Base-by-base conservation (phyloP, 2,888 invertebrate genomes). In the Cyrtodaria siliqua region DNA sequence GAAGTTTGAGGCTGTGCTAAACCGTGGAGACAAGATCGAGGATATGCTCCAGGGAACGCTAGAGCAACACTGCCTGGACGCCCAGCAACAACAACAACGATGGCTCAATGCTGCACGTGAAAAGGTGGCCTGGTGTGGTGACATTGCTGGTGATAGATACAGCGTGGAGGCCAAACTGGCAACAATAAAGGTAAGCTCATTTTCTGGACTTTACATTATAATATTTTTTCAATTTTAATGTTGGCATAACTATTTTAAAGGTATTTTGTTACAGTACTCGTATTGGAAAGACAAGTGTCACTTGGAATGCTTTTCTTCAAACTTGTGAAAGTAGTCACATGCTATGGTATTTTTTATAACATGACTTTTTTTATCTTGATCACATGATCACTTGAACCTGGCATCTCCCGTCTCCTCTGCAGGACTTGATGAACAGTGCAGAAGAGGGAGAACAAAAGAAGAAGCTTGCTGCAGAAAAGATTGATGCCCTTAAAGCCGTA, bases 141-240 rank as follows among this genome's bases (percentile, higher is more conserved):
- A 97, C 86, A 96, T 96, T 84, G 95, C 96, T 0, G 95, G 96
- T 0, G 95, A 96, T 18, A 96, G 97, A 87, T 96, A 98, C 91
- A 97, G 97, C 91, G 94, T 98, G 29, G 97, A 98, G 94, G 97
- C 97, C 0, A 98, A 98, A 95, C 96, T 24, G 95, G 95, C 96
- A 0, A 91, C 93, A n/a, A 86, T 93, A 29, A 90, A 90, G 86
- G 92, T 92, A n/a, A 68, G 75, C 2, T 56, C 40, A 16, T 49
- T 49, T 49, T 49, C 8, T n/a, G 8, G 9, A 49, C 8, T 49
- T 49, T 40, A 40, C 14, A 40, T 40, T 40, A 14, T 12, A 40
- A 40, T 14, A 40, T 40, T 40, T 40, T 14, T 14, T 40, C 14
- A 40, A 12, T 40, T 40, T 40, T 40, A 12, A 40, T n/a, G n/a